phyloP scores from a whole-genome alignment of 2,797 vertebrate genomes.

The Catharus ustulatus region DNA sequence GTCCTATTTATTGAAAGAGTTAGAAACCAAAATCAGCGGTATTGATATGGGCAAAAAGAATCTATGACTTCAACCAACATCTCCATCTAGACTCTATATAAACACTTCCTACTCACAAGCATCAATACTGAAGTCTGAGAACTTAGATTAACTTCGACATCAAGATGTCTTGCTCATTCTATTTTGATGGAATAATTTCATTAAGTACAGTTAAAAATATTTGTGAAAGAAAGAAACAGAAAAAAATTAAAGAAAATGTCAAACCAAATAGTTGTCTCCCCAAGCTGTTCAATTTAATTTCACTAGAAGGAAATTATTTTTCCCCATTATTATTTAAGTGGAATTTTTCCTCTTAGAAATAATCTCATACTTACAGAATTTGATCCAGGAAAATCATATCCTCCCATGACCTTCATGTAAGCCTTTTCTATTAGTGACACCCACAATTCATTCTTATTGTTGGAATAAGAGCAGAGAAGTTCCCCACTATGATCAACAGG shows the following conservation, averaged over 20 bases:
- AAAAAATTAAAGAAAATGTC: neutral
- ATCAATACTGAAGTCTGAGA: neutral
- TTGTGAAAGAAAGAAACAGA: neutral
- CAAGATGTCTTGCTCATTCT: neutral
- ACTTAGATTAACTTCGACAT: neutral
- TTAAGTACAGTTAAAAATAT: neutral
- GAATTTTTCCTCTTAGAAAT: neutral
- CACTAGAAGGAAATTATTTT: neutral
- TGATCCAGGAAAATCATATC: conserved; percentile 98
- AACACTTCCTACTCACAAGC: neutral
- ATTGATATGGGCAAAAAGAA: neutral
- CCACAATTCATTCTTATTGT: conserved; percentile 97
- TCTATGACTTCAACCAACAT: neutral
- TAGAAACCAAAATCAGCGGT: neutral
- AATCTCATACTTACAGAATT: conserved; percentile 88
- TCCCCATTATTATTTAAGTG: neutral
- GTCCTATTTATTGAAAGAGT: neutral
- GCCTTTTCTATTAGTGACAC: conserved; percentile 98
- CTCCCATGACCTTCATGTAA: conserved; percentile 99
- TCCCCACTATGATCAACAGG: conserved; percentile 94
- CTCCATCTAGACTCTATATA: neutral
- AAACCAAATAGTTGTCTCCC: neutral
- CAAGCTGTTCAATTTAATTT: neutral
- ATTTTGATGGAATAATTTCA: neutral
- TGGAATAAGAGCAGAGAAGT: conserved; percentile 97